These are phyloP conservation scores for Sander lucioperca DNA, from an alignment of 2,113 vertebrate genomes.

Conservation along the genomic window DNA sequence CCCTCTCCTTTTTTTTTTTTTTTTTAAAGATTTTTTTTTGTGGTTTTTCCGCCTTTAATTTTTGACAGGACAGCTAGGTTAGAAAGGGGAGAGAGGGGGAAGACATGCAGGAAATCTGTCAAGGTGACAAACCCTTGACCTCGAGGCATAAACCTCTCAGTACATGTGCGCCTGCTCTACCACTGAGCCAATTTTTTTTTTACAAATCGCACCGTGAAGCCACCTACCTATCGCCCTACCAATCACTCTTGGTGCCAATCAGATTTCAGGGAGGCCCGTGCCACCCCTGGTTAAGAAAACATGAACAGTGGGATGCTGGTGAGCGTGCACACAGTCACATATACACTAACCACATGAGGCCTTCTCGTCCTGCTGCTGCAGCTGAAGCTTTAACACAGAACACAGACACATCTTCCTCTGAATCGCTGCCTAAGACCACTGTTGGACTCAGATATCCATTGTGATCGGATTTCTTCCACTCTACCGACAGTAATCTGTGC, in stretches of 20 bases:
- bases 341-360: background rate
- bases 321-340: constrained; percentile 8
- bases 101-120: no score
- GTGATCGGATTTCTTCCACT: constrained; percentile 59
- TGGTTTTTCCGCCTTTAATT: no score
- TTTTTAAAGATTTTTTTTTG: no score
- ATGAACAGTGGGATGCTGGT: background rate
- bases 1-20: no score
- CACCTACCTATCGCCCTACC: background rate
- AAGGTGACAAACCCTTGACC: no score
- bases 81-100: no score
- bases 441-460: constrained; percentile 57
- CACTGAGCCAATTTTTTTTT: no score
- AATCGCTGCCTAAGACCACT: constrained; percentile 25
- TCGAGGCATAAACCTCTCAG: no score
- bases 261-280: background rate
- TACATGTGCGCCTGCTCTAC: no score
- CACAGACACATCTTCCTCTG: constrained; percentile 29
- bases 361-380: background rate
- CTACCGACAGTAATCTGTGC: constrained; percentile 70
- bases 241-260: background rate
- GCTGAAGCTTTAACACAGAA: constrained; percentile 21
- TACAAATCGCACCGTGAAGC: no score
- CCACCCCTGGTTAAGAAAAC: background rate
- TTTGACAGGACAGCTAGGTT: no score